These are phyloP conservation scores for Parnassius smintheus DNA, from an alignment of 2,888 invertebrate species.

Conservation along the genomic window DNA sequence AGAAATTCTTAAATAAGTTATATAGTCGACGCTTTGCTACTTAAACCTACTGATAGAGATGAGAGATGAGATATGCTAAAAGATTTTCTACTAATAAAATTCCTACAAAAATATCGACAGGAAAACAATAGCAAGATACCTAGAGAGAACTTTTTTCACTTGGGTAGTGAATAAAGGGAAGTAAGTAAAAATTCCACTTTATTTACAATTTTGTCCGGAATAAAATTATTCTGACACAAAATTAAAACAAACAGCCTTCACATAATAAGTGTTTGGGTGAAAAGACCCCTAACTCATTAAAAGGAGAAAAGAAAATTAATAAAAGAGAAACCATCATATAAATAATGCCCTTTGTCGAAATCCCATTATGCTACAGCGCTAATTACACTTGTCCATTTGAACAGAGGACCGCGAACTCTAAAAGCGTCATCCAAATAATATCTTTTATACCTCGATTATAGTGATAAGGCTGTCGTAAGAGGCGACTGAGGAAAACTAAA, in stretches of 20 bases:
- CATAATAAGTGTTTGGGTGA: constrained; percentile 2
- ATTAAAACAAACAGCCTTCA: constrained; percentile 8
- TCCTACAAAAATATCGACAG: too few species aligned
- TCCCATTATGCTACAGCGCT: constrained; percentile 2
- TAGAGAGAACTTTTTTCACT: too few species aligned
- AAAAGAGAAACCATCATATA: constrained; percentile 13
- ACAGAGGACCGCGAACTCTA: constrained; percentile 4
- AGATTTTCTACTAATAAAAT: too few species aligned
- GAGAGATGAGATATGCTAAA: too few species aligned
- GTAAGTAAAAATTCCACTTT: too few species aligned
- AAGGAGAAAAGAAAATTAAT: constrained; percentile 8
- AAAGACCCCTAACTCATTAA: constrained; percentile 15
- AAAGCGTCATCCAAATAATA: background rate
- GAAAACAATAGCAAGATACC: too few species aligned
- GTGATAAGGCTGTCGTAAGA: background rate
- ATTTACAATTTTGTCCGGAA: too few species aligned
- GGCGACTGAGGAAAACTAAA: too few species aligned
- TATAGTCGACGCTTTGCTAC: too few species aligned
- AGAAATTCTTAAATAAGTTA: too few species aligned
- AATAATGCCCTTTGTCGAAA: constrained; percentile 18
- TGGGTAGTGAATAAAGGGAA: too few species aligned
- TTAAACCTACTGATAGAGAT: too few species aligned
- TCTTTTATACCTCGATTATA: background rate
- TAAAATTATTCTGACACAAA: background rate
- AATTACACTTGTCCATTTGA: constrained; percentile 11